Conservation (phyloP, 2,888 invertebrate genomes). For the Melanchra persicariae region DNA sequence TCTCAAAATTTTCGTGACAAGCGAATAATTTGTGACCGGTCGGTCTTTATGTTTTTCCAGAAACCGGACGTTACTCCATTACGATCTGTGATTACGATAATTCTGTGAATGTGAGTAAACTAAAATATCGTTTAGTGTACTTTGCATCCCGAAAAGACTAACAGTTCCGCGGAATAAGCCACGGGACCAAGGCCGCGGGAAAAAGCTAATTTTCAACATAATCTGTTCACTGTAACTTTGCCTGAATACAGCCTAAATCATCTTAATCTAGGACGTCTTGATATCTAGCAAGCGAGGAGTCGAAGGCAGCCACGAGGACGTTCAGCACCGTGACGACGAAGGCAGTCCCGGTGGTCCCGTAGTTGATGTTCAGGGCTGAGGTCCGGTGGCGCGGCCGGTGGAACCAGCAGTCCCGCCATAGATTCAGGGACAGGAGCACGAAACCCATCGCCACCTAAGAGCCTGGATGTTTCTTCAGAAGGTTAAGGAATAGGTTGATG, state of each 20-base stretch:
- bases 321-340: conserved; percentile 94
- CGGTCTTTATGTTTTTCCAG: too few relatives aligned
- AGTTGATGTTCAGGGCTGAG: conserved; percentile 93
- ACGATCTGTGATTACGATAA: too few relatives aligned
- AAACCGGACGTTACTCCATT: too few relatives aligned
- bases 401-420: conserved; percentile 94
- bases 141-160: too few relatives aligned
- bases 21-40: too few relatives aligned
- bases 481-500: not conserved
- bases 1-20: too few relatives aligned
- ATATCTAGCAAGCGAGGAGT: conserved; percentile 92
- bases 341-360: conserved; percentile 92
- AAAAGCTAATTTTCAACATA: too few relatives aligned
- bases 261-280: conserved; percentile 74
- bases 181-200: too few relatives aligned
- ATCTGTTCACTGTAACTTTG: too few relatives aligned
- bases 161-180: too few relatives aligned
- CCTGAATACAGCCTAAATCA: not conserved
- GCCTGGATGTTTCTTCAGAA: conserved; percentile 52
- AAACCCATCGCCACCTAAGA: conserved; percentile 94
- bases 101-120: too few relatives aligned
- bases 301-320: conserved; percentile 94
- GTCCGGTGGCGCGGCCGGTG: conserved; percentile 93
- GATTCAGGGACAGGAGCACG: conserved; percentile 93
- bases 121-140: too few relatives aligned